phyloP scores from a whole-genome alignment of 2,797 vertebrate species.

The Cyclopterus lumpus region DNA sequence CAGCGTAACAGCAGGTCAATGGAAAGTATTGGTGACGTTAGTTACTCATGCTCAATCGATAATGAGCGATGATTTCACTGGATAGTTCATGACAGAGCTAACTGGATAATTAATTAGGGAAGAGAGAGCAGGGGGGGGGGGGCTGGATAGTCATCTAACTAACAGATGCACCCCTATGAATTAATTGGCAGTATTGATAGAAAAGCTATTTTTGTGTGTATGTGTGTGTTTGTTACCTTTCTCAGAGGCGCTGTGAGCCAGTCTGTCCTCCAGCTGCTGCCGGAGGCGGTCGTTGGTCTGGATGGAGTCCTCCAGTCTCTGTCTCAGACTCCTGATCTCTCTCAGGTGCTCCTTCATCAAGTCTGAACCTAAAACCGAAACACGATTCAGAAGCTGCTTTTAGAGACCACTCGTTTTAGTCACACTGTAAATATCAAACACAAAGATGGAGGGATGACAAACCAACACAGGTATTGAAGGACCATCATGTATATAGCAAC shows the following conservation, averaged over 20 bases:
- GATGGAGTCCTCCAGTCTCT: constrained; percentile 92
- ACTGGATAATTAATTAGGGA: constrained; percentile 4
- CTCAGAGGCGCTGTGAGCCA: constrained; percentile 72
- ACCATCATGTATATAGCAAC: neutral
- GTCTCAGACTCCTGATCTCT: constrained; percentile 89
- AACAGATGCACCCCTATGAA: neutral
- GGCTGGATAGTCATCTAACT: neutral
- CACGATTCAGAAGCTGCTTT: neutral
- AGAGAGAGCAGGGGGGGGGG: no score
- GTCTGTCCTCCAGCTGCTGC: constrained; percentile 87
- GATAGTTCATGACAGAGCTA: constrained; percentile 4
- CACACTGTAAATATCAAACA: neutral
- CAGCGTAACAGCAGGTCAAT: constrained; percentile 3
- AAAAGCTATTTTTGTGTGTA: neutral
- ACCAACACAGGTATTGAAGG: neutral
- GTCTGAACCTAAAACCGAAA: constrained; percentile 79
- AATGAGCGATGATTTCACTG: neutral
- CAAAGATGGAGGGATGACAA: neutral
- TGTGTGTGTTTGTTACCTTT: constrained; percentile 73
- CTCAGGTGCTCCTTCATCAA: constrained; percentile 90
- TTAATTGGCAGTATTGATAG: neutral
- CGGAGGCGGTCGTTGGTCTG: constrained; percentile 90
- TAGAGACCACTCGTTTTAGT: neutral
- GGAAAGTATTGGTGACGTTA: constrained; percentile 48
- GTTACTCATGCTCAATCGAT: neutral